Base-by-base conservation (phyloP, 2,888 invertebrate species). In the Hipparchia sbordonii region DNA sequence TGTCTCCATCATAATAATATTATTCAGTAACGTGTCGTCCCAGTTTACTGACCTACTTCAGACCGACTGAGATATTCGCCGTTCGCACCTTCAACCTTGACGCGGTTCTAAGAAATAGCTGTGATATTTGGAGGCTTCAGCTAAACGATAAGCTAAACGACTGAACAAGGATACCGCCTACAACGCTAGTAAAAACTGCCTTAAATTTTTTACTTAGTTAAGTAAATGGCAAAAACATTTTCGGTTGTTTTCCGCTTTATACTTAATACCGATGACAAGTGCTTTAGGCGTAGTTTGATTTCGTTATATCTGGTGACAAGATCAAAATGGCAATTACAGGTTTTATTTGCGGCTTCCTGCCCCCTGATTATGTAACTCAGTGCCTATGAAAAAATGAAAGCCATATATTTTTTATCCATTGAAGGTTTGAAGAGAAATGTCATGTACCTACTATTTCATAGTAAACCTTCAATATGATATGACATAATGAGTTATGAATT, bases 31-130 rank as follows among this genome's bases (percentile, higher is more conserved):
- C 79, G 76, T 82, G 80, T 77, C 77, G 86, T 79, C 82, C 85
- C 80, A 87, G 82, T 83, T 85, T 79, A 79, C 72, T 82, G 87
- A 84, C 88, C 87, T 85, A 87, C 82, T 85, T 89, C 82, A 83
- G 82, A 85, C 82, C 45, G 13, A 65, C 13, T 65, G 82, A 84
- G 83, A 69, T 69, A 69, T 61, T 68, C 69, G 68, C 60, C 23
- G 60, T 87, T 87, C 82, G 80, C 81, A 82, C 82, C 83, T 77
- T 76, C 79, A 80, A 80, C 87, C 87, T 87, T 86, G 84, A 77
- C 73, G 72, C 67, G 76, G 80, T 87, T 88, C 86, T 84, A 77
- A 79, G 87, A 85, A 89, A 84, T 80, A 73, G 65, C 72, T 68
- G 73, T 70, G 70, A 71, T 60, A 69, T 74, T 77, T 68, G 71